Conservation (phyloP, 2,888 invertebrate genomes). For the Augochlorella aurata region DNA sequence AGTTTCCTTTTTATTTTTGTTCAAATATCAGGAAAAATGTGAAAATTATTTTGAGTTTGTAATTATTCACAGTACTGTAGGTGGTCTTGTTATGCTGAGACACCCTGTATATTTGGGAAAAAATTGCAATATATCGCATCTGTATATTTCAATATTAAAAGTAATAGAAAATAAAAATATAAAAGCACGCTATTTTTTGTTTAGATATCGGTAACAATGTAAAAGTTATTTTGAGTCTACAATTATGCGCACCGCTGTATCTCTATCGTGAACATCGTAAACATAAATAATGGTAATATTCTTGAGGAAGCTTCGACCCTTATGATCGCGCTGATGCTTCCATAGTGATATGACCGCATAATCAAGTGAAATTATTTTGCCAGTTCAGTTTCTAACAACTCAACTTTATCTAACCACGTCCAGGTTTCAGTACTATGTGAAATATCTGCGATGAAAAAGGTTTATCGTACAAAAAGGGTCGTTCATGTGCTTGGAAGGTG, state of each 20-base stretch:
- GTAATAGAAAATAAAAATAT: no score
- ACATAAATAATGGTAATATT: slow-evolving; percentile 21
- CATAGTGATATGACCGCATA: not conserved
- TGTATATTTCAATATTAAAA: no score
- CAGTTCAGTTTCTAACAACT: slow-evolving; percentile 18
- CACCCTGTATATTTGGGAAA: no score
- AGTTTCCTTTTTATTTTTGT: no score
- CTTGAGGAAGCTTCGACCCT: slow-evolving; percentile 12
- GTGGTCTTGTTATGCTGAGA: no score
- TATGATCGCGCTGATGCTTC: not conserved
- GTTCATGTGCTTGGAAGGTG: slow-evolving; percentile 31
- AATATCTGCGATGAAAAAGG: slow-evolving; percentile 28
- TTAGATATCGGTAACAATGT: no score
- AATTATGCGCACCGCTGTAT: not conserved
- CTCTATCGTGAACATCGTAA: not conserved
- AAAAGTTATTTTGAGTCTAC: no score
- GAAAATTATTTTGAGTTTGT: no score
- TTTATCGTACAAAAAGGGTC: not conserved
- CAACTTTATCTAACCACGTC: slow-evolving; percentile 22
- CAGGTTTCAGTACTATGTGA: slow-evolving; percentile 27
- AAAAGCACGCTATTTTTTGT: no score
- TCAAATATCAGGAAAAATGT: no score
- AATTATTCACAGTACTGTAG: no score
- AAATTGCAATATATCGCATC: no score
- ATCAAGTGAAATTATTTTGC: slow-evolving; percentile 30